phyloP scores from a whole-genome alignment of 2,888 invertebrate genomes.

The Ryuthela nishihirai region DNA sequence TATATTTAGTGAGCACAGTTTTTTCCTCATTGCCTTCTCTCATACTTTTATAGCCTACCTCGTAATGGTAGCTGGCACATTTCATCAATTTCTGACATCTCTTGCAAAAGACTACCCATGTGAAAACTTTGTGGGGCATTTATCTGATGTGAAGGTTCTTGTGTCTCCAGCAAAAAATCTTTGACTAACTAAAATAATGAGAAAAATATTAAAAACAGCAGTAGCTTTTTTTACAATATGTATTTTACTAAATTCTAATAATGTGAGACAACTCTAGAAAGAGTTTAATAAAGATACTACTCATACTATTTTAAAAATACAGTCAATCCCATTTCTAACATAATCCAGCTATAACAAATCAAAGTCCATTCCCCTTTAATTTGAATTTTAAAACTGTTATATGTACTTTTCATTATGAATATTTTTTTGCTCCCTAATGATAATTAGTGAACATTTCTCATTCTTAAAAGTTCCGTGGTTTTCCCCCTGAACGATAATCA shows the following conservation, averaged over 20 bases:
- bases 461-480: no score
- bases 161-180: constrained; percentile 67
- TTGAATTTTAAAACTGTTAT: no score
- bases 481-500: no score
- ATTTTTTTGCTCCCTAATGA: no score
- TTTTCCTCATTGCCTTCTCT: no score
- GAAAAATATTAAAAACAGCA: constrained; percentile 8
- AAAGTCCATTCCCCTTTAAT: no score
- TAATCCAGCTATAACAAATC: no score
- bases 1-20: no score
- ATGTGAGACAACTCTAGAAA: background rate
- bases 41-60: constrained; percentile 43
- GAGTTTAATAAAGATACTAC: constrained; percentile 11
- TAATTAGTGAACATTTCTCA: no score
- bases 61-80: constrained; percentile 46
- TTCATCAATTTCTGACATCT: constrained; percentile 73
- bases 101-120: constrained; percentile 79
- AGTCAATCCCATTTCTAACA: no score
- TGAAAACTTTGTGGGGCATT: constrained; percentile 72
- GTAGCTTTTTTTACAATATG: background rate
- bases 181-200: constrained; percentile 63
- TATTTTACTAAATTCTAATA: background rate
- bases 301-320: background rate
- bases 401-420: no score
- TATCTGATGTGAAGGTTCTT: constrained; percentile 42